Evolutionary conservation across 2,888 invertebrate genomes (phyloP), one percentile per base, ranked within the genome.

Genomic region (Hydraecia micacea): DNA sequence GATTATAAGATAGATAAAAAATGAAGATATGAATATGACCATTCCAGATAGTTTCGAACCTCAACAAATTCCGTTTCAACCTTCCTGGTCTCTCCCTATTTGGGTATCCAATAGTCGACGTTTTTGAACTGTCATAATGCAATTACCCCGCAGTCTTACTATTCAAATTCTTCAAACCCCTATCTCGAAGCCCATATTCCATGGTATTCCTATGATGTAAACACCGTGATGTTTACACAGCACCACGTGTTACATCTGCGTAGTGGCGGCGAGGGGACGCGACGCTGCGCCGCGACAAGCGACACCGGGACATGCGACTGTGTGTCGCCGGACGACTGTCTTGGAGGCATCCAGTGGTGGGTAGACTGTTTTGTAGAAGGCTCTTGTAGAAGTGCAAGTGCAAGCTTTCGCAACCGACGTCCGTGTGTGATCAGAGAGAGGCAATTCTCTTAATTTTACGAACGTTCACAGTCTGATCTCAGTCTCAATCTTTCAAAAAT

Each of bases 191-290:
- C 46, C 49, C 32, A 63, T 67, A n/a, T 36, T 46, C 25, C 25
- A 49, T 15, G 39, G 55, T 68, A 55, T 58, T 21, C n/a, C 25
- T 55, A 70, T 73, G 82, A 66, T 80, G 81, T 81, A 82, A 85
- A 85, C 86, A 85, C 70, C 49, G 7, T 15, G 36, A 52, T 82
- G 85, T 83, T 81, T 65, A 75, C 82, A 72, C n/a, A 11, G 52
- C 52, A 52, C 63, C 83, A 86, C 86, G 84, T 82, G 84, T 25
- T 15, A 15, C 68, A 49, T 60, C 70, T 68, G 71, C 65, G 77
- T 73, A 66, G 52, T 52, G 73, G 86, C 84, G 83, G 70, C 86
- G 71, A 36, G 55, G 28, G 68, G 83, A 25, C 86, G 85, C 85
- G 85, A 82, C 82, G 18, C n/a, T 4, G 28, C 66, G 80, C 75